Percentiles rank a stretch among this genome's conserved stretches.
These are phyloP conservation scores for Cloeon dipterum DNA, from an alignment of 2,888 invertebrate genomes.

Conservation along the genomic window DNA sequence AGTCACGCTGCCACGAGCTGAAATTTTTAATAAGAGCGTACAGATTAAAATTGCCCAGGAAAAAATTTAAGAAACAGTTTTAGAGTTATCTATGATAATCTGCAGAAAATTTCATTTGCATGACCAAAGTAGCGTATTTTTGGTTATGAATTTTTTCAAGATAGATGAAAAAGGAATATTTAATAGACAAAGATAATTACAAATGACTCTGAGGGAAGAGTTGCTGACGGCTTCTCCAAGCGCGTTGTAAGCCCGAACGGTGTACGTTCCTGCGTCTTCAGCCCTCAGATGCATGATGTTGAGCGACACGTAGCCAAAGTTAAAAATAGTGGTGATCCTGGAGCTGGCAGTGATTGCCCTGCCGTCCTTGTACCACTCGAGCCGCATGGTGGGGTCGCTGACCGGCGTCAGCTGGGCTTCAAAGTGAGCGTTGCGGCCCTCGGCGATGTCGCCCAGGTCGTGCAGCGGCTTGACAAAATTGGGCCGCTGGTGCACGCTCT, in stretches of 20 bases:
- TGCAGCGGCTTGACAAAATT: slow-evolving; percentile 72
- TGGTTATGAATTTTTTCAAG: too few relatives aligned
- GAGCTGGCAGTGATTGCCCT: slow-evolving; percentile 84
- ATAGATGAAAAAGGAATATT: too few relatives aligned
- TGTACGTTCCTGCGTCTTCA: slow-evolving; percentile 93
- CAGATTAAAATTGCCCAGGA: neutral
- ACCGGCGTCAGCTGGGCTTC: slow-evolving; percentile 83
- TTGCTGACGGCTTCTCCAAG: slow-evolving; percentile 76
- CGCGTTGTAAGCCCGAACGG: slow-evolving; percentile 74
- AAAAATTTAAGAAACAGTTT: neutral
- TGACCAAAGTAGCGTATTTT: too few relatives aligned
- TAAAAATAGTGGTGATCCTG: slow-evolving; percentile 91
- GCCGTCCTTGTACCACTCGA: slow-evolving; percentile 91
- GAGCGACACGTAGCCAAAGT: slow-evolving; percentile 96
- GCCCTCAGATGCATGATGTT: slow-evolving; percentile 95
- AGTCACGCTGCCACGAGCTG: slow-evolving; percentile 57
- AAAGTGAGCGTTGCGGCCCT: slow-evolving; percentile 80
- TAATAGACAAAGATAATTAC: slow-evolving; percentile 14
- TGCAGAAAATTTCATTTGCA: too few relatives aligned
- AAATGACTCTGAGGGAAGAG: slow-evolving; percentile 48
- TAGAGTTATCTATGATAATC: neutral
- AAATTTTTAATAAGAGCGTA: neutral
- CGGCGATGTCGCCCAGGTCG: slow-evolving; percentile 66
- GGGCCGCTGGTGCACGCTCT: slow-evolving; percentile 46
- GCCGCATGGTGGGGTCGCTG: slow-evolving; percentile 80